Percentiles rank a stretch among this genome's conserved stretches.
These are phyloP conservation scores for Charanyca ferruginea DNA, from an alignment of 2,888 invertebrate genomes.

Conservation along the genomic window DNA sequence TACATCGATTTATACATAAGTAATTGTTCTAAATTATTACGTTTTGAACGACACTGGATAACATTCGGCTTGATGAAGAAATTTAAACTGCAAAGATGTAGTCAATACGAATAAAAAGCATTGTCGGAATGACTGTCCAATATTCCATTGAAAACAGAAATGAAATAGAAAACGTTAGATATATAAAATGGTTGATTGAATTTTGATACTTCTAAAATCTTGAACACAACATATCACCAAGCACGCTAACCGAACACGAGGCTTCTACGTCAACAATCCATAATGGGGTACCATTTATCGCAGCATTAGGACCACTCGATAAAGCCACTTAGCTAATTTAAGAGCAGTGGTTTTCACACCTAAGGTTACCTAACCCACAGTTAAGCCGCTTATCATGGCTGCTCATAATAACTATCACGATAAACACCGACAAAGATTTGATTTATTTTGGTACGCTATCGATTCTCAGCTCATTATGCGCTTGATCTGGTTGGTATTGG, in stretches of 20 bases:
- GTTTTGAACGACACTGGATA: neutral
- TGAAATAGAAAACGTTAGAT: too few relatives aligned
- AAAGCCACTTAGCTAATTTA: conserved; percentile 82
- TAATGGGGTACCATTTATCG: conserved; percentile 73
- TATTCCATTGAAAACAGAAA: neutral
- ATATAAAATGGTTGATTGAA: neutral
- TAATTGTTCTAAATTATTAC: neutral
- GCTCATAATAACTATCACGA: conserved; percentile 58
- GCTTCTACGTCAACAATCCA: conserved; percentile 50
- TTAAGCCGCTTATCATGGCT: conserved; percentile 71
- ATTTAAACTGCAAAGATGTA: neutral
- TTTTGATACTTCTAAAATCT: neutral
- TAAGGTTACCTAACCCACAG: conserved; percentile 71
- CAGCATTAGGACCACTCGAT: conserved; percentile 73
- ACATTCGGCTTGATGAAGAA: neutral
- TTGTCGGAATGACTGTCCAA: neutral
- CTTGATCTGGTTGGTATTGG: conserved; percentile 51
- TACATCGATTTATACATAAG: too few relatives aligned
- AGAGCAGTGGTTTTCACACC: conserved; percentile 76
- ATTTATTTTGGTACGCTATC: conserved; percentile 58
- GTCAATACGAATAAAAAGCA: neutral
- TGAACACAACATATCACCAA: conserved; percentile 20
- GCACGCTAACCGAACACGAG: conserved; percentile 37
- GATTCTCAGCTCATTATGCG: conserved; percentile 55
- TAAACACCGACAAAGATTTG: conserved; percentile 57